phyloP scores from a whole-genome alignment of 2,888 invertebrate species.

The Watsonalla binaria region DNA sequence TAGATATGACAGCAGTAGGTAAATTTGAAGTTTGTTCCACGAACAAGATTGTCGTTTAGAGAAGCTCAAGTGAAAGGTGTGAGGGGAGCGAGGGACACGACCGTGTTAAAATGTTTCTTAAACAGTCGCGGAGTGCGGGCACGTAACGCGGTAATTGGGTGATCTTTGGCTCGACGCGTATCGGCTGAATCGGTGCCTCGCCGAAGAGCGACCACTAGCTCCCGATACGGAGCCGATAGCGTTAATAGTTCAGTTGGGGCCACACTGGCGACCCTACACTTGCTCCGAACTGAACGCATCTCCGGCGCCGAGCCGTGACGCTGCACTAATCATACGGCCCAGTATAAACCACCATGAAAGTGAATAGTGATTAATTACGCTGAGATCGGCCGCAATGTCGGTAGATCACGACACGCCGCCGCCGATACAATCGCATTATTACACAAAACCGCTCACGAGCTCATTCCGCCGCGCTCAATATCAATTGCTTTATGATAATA shows the following conservation, averaged over 20 bases:
- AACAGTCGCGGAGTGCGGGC: slow-evolving; percentile 12
- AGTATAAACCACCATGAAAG: too few relatives aligned
- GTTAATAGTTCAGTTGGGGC: too few relatives aligned
- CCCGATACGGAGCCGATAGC: too few relatives aligned
- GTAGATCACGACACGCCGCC: background rate
- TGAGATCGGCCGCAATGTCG: background rate
- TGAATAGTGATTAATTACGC: too few relatives aligned
- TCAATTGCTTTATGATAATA: too few relatives aligned
- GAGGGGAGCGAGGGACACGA: slow-evolving; percentile 3
- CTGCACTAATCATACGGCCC: too few relatives aligned
- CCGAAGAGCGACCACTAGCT: background rate
- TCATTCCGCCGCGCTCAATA: too few relatives aligned
- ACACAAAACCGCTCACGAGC: background rate
- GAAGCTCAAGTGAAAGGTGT: background rate
- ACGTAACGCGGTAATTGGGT: slow-evolving; percentile 12
- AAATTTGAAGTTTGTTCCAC: too few relatives aligned
- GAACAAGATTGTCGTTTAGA: too few relatives aligned
- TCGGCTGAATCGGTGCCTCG: background rate
- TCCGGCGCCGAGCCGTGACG: background rate
- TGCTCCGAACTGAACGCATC: too few relatives aligned
- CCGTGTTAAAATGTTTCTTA: slow-evolving; percentile 14
- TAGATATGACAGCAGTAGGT: too few relatives aligned
- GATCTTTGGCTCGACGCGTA: slow-evolving; percentile 11
- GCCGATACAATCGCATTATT: background rate
- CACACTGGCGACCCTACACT: too few relatives aligned